Base-by-base conservation (phyloP, 2,113 vertebrate species). In the Rynchops niger region DNA sequence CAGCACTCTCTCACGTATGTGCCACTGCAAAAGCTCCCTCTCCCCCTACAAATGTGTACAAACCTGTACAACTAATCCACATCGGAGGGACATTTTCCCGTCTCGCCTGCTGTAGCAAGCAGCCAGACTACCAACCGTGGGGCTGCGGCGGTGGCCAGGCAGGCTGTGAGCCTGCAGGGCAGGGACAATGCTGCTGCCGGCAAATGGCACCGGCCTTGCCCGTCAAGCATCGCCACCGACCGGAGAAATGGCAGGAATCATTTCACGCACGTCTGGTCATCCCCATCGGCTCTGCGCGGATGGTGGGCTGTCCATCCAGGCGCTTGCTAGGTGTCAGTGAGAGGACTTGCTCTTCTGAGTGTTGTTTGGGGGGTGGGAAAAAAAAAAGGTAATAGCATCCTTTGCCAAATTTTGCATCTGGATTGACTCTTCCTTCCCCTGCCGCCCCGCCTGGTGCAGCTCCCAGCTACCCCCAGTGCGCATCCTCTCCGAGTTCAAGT, bases 11-110 rank as follows among this genome's bases (percentile, higher is more conserved):
- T 38, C 96, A 70, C 27, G 1, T 26, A 91, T 88, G 69, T 15
- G 66, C 53, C 0, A 1, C 73, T 9, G 66, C 45, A 17, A 5
- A 19, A 6, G 16, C 78, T 53, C 18, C 49, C 32, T 67, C 45
- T 47, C 49, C 74, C 45, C 78, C 70, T 16, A 4, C 20, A 19
- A 12, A 26, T 4, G 9, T 19, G 2, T 1, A 7, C 42, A 2
- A 2, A 0, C 1, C 1, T 5, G 22, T 11, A 0, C 1, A 38
- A 4, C 53, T 3, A 6, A 4, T 2, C 9, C 20, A 4, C n/a
- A 6, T 8, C 15, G 2, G 17, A 11, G 82, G 30, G 38, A 50
- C 56, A 1, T 20, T 8, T 6, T 7, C 5, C 59, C 7, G 30
- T 3, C 61, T 29, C 14, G 1, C 8, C 42, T 9, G 53, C 76